Percentiles rank a stretch among this genome's conserved stretches.
phyloP scores from a whole-genome alignment of 2,113 vertebrate species.

The Cyprinodon brontotheroides region DNA sequence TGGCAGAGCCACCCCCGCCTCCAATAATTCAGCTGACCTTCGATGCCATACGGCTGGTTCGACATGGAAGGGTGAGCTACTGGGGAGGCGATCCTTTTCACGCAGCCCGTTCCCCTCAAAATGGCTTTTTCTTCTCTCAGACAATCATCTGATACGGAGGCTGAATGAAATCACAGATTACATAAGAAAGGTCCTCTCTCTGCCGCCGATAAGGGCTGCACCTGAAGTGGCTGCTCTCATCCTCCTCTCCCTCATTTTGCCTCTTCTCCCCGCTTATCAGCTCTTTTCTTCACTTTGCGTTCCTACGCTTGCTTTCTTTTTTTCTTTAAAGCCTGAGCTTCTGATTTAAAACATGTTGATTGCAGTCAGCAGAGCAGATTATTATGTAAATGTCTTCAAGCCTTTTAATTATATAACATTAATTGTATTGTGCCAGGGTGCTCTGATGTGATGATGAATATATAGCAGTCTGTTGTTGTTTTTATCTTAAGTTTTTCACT shows the following conservation, averaged over 20 bases:
- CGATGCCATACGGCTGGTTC: slow-evolving; percentile 79
- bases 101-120: slow-evolving; percentile 81
- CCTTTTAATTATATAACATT: slow-evolving; percentile 80
- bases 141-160: slow-evolving; percentile 83
- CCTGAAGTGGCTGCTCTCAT: slow-evolving; percentile 76
- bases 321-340: slow-evolving; percentile 62
- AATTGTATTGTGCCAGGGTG: slow-evolving; percentile 62
- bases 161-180: slow-evolving; percentile 85
- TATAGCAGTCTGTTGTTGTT: slow-evolving; percentile 49
- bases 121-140: slow-evolving; percentile 86
- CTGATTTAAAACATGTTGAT: slow-evolving; percentile 74
- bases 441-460: slow-evolving; percentile 48
- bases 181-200: slow-evolving; percentile 82
- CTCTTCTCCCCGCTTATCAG: slow-evolving; percentile 64
- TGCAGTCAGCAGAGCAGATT: slow-evolving; percentile 67
- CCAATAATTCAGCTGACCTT: slow-evolving; percentile 86
- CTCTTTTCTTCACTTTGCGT: slow-evolving; percentile 46
- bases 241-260: slow-evolving; percentile 54
- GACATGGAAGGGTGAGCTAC: slow-evolving; percentile 84
- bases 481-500: slow-evolving; percentile 44
- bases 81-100: slow-evolving; percentile 80
- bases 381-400: slow-evolving; percentile 80
- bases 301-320: slow-evolving; percentile 17
- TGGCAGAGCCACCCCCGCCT: slow-evolving; percentile 82
- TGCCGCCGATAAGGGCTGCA: slow-evolving; percentile 75